Percentiles rank a stretch among this genome's conserved stretches.
Conservation (phyloP, 2,888 invertebrate genomes). For the Coelinius sp. region DNA sequence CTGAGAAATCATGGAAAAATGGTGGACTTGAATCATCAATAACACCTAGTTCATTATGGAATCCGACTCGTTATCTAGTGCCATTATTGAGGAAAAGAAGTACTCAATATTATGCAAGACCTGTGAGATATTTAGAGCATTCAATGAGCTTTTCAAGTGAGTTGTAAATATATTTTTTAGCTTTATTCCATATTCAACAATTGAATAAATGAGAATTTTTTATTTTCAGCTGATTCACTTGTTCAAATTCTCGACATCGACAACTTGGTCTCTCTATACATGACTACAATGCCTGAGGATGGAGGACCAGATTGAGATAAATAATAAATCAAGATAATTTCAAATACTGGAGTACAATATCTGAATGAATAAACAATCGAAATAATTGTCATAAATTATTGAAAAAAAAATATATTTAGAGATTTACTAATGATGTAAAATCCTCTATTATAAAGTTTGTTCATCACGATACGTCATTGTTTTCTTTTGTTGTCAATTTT, state of each 20-base stretch:
- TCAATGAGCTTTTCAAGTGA: conserved; percentile 66
- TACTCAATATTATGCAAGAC: conserved; percentile 67
- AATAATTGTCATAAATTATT: not conserved
- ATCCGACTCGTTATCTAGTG: conserved; percentile 65
- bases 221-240: conserved; percentile 65
- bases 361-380: conserved; percentile 32
- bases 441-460: too few relatives aligned
- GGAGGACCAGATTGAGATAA: conserved; percentile 50
- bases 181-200: not conserved
- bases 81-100: conserved; percentile 64
- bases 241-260: conserved; percentile 66
- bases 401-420: not conserved
- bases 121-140: conserved; percentile 66
- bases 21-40: conserved; percentile 30
- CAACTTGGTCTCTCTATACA: conserved; percentile 67
- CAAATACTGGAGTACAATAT: conserved; percentile 28
- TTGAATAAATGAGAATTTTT: conserved; percentile 27
- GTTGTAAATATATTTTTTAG: conserved; percentile 29
- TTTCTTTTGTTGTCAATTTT: too few relatives aligned
- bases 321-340: conserved; percentile 27
- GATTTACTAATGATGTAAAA: not conserved
- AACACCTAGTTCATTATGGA: conserved; percentile 60
- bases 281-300: conserved; percentile 61
- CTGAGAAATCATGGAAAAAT: conserved; percentile 57
- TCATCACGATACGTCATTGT: too few relatives aligned